These are phyloP conservation scores for Synergus umbraculus DNA, from an alignment of 2,888 invertebrate genomes.

Conservation along the genomic window DNA sequence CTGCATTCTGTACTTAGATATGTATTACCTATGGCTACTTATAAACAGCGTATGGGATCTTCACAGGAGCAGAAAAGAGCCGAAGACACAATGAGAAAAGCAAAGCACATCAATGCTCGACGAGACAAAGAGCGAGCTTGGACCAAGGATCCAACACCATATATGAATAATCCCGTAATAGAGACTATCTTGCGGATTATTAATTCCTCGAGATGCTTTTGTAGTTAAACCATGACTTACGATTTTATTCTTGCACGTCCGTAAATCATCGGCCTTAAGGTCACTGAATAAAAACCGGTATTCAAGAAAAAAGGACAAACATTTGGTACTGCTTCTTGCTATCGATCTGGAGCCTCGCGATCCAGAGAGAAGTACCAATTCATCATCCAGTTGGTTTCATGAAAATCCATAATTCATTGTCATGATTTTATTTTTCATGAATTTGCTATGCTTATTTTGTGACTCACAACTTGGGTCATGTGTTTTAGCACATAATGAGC, in stretches of 20 bases:
- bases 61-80: slow-evolving; percentile 5
- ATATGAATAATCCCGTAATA: slow-evolving; percentile 30
- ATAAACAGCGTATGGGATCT: slow-evolving; percentile 2
- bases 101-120: slow-evolving; percentile 21
- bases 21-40: slow-evolving; percentile 14
- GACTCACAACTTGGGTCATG: neutral
- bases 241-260: slow-evolving; percentile 15
- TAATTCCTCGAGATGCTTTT: slow-evolving; percentile 35
- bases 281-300: slow-evolving; percentile 31
- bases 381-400: slow-evolving; percentile 11
- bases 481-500: neutral
- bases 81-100: slow-evolving; percentile 18
- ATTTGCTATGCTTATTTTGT: neutral
- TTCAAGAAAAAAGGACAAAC: slow-evolving; percentile 28
- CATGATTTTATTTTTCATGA: neutral
- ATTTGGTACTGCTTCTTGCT: slow-evolving; percentile 18
- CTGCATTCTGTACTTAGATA: slow-evolving; percentile 48
- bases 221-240: slow-evolving; percentile 36
- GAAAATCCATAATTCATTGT: slow-evolving; percentile 31
- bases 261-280: slow-evolving; percentile 35
- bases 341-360: slow-evolving; percentile 4
- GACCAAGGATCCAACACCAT: slow-evolving; percentile 18
- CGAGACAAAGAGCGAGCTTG: slow-evolving; percentile 28
- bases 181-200: slow-evolving; percentile 31
- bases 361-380: slow-evolving; percentile 24